These are phyloP conservation scores for Zalophus californianus DNA, from an alignment of 2,797 vertebrate species.

Conservation along the genomic window DNA sequence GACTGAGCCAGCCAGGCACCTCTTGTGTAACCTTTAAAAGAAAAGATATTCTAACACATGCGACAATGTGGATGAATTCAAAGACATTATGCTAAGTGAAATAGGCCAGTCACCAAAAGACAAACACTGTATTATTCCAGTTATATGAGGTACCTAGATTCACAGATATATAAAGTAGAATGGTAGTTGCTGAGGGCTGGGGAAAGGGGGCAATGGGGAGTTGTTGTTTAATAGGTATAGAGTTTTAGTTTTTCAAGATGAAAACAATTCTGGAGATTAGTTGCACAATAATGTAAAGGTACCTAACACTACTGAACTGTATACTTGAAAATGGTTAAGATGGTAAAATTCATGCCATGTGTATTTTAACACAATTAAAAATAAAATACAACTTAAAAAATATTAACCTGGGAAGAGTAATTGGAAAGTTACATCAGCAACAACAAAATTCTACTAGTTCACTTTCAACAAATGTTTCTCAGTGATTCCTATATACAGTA, in stretches of 20 bases:
- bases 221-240: not conserved
- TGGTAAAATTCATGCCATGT: not conserved
- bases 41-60: not conserved
- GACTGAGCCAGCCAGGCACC: too few species aligned
- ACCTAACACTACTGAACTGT: not conserved
- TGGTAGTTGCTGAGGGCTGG: not conserved
- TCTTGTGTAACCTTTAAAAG: not conserved
- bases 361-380: conserved; percentile 18
- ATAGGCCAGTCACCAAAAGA: not conserved
- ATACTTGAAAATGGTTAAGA: not conserved
- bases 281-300: not conserved
- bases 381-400: not conserved
- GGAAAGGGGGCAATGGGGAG: too few species aligned
- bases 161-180: not conserved
- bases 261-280: not conserved
- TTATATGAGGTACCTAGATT: not conserved
- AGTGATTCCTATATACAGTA: not conserved
- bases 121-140: not conserved
- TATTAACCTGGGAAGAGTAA: not conserved
- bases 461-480: not conserved
- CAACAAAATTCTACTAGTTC: not conserved
- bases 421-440: not conserved
- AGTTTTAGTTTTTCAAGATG: conserved; percentile 14
- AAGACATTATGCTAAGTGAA: not conserved
- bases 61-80: not conserved